These are phyloP conservation scores for Cossypha niveicapilla DNA, from an alignment of 2,797 vertebrate genomes.

Conservation along the genomic window DNA sequence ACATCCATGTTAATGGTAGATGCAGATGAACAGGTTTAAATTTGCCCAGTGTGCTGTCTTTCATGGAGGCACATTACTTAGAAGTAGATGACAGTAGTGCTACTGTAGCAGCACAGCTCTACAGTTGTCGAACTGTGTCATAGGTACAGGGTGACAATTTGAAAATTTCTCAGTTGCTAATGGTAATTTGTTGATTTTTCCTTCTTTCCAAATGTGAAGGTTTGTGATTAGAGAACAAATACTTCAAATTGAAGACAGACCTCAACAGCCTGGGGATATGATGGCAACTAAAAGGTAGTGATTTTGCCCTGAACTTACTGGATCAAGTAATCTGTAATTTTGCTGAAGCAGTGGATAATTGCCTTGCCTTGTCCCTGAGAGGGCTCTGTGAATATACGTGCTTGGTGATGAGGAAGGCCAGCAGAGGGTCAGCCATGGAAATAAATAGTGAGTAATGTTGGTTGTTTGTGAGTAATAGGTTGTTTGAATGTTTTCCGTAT, in stretches of 20 bases:
- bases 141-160: background rate
- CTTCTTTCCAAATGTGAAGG: background rate
- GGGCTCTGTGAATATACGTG: accelerated
- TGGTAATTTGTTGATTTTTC: background rate
- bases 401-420: background rate
- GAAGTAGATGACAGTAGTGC: background rate
- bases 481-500: background rate
- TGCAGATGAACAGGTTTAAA: background rate
- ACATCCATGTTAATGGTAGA: background rate
- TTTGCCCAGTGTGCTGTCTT: background rate
- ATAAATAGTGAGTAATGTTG: background rate
- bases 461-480: background rate
- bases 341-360: background rate
- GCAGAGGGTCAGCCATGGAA: background rate
- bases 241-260: background rate
- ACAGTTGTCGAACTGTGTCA: background rate
- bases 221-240: background rate
- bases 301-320: background rate
- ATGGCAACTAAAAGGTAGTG: background rate
- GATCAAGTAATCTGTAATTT: background rate
- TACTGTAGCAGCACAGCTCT: background rate
- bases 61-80: background rate
- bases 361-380: background rate
- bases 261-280: background rate
- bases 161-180: background rate